Evolutionary conservation across 2,888 invertebrate species (phyloP), one percentile per base, ranked within the genome.

Genomic region (Notodonta dromedarius): DNA sequence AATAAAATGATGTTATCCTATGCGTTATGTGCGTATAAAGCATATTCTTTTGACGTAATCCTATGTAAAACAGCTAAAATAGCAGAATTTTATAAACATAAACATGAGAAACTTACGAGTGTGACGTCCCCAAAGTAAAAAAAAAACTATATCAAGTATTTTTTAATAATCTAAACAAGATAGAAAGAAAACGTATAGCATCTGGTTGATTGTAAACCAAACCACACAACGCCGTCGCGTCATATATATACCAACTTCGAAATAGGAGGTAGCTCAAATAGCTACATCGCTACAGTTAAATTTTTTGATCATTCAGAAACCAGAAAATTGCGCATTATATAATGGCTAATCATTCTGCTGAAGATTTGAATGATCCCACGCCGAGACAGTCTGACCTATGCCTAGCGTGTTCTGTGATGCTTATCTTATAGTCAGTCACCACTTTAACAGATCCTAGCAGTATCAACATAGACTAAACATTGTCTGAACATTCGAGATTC

Each of bases 1-100:
- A 61, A 44, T 52, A 61, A 64, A 66, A 69, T 66, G 50, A 71
- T 69, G 63, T 61, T 71, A 70, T 71, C 68, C 56, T 52, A 61
- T 14, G 56, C 24, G 54, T 44, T 46, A 46, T 46, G n/a, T n/a
- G n/a, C n/a, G 46, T n/a, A 46, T 46, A 46, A 46, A 5, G 46
- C 46, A 46, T 5, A n/a, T n/a, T 5, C 5, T n/a, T 24, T 24
- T 13, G 13, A 46, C 46, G 4, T 1, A 5, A n/a, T 46, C n/a
- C n/a, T 46, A 46, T n/a, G 13, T 5, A 46, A n/a, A 46, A n/a
- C 46, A 46, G 24, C 24, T 24, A 24, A 24, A 24, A 24, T 24
- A 24, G 24, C 24, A 2, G 24, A 24, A 24, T 24, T 24, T 24
- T 24, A n/a, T n/a, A n/a, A n/a, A n/a, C n/a, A n/a, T n/a, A 24